Evolutionary conservation across 2,888 invertebrate genomes (phyloP), one percentile per base, ranked within the genome.

Genomic region (Chrysopilus asiliformis): DNA sequence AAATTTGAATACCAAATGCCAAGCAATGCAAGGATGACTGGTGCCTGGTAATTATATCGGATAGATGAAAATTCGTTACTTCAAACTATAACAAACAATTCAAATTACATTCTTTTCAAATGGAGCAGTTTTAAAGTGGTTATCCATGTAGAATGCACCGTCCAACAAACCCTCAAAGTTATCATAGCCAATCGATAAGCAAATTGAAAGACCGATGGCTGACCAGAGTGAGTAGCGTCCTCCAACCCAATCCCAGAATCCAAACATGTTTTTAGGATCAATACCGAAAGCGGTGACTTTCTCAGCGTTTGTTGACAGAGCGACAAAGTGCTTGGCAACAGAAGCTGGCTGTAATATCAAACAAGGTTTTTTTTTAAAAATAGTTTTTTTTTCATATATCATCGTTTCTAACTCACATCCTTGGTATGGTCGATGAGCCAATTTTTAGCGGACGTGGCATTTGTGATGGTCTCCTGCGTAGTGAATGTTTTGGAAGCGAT

Each of bases 171-270:
- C 74, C 62, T 86, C 81, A 68, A 95, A 98, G 66, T 95, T 93
- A 36, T 93, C 89, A 64, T 78, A 93, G 42, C 95, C 98, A 60
- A 98, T 76, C 50, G 85, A 77, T 25, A 97, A 68, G 4, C 85
- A 85, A 58, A 99, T 95, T 4, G 95, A 93, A 14, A 99, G 68
- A 24, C 98, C 98, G 64, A 99, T 99, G 4, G 98, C 98, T 0
- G 97, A 98, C 98, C 98, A 98, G 8, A 98, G 68, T 0, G 97
- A 98, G 51, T 80, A 80, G 55, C 98, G 79, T 49, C 98, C 98
- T 22, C 98, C 98, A 29, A 98, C 98, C 95, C 97, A 98, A 67
- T 99, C 98, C 97, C 98, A 99, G 66, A 99, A 99, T 15, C 85
- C 95, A 67, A 99, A 99, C 94, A 98, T 97, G 58, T 98, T 99